Evolutionary conservation across 1,140 invertebrate genomes (phyloP).

Genomic region (Macrocentrus cingulum): DNA sequence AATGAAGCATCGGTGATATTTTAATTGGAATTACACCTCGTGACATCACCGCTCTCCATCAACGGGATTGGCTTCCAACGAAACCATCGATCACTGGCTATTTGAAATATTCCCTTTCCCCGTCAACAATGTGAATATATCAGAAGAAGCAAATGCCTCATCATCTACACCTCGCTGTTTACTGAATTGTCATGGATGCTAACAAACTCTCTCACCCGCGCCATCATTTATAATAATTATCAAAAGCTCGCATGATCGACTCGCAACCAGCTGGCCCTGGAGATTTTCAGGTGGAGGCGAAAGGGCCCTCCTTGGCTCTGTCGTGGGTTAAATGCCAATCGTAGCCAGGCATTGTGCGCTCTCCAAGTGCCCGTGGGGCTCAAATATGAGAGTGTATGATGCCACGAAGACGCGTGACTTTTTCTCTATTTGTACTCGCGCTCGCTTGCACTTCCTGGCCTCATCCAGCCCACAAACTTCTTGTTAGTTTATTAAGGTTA

Average conservation of each 20-base stretch:
- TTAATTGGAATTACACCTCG: slow-evolving; percentile 31
- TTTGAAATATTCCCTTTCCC: too few relatives aligned
- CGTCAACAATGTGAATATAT: neutral
- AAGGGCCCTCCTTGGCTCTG: slow-evolving; percentile 29
- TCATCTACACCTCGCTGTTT: neutral
- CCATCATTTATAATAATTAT: slow-evolving; percentile 23
- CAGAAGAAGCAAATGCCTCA: neutral
- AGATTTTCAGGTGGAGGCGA: slow-evolving; percentile 6
- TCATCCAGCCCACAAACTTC: slow-evolving; percentile 40
- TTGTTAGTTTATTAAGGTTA: slow-evolving; percentile 56
- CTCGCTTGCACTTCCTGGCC: slow-evolving; percentile 19
- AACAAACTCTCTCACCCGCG: slow-evolving; percentile 12
- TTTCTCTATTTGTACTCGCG: too few relatives aligned
- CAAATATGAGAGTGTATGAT: slow-evolving; percentile 21
- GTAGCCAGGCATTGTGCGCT: slow-evolving; percentile 43
- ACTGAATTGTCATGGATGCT: slow-evolving; percentile 23
- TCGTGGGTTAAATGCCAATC: slow-evolving; percentile 47
- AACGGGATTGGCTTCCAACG: neutral
- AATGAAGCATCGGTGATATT: slow-evolving; percentile 26
- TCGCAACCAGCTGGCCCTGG: neutral
- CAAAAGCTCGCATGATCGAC: neutral
- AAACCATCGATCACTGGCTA: slow-evolving; percentile 12
- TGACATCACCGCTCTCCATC: slow-evolving; percentile 20
- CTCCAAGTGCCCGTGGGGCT: slow-evolving; percentile 24
- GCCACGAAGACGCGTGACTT: slow-evolving; percentile 5